A percentile compares a stretch with the other conserved stretches of the same genome.
phyloP scores from a whole-genome alignment of 2,113 vertebrate genomes.

The Hippoglossus stenolepis region DNA sequence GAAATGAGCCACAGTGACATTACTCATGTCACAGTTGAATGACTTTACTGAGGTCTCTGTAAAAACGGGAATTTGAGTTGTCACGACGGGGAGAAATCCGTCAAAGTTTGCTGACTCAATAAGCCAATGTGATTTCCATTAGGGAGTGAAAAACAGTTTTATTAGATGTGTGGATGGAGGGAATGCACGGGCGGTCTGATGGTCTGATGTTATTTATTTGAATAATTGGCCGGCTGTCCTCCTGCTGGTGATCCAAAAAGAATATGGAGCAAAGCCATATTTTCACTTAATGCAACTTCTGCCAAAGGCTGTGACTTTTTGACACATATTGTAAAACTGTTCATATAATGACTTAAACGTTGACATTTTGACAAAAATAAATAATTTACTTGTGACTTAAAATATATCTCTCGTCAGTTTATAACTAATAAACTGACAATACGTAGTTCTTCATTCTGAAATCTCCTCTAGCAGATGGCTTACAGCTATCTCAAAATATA shows the following conservation, averaged over 20 bases:
- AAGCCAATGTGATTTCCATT: conserved; percentile 19
- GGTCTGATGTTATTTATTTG: conserved; percentile 19
- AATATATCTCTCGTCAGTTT: not conserved
- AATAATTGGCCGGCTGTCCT: not conserved
- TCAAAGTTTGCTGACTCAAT: conserved; percentile 8
- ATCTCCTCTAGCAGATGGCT: not conserved
- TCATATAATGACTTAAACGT: not conserved
- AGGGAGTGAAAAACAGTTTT: conserved; percentile 1
- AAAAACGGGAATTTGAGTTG: not conserved
- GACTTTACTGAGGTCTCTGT: not conserved
- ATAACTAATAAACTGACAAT: not conserved
- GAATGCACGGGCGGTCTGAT: conserved; percentile 4
- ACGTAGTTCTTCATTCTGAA: not conserved
- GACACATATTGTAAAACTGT: not conserved
- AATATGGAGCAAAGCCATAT: not conserved
- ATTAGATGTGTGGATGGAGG: not conserved
- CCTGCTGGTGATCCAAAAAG: not conserved
- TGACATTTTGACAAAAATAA: not conserved
- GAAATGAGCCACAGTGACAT: not conserved
- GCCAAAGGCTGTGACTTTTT: not conserved
- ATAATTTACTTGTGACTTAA: too few relatives aligned
- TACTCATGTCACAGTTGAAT: conserved; percentile 9
- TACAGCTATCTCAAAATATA: not conserved
- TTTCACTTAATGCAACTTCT: not conserved
- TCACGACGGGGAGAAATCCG: not conserved